A percentile compares a stretch with the other conserved stretches of the same genome.
phyloP scores from a whole-genome alignment of 2,888 invertebrate species.

The Deladenus siricidicola region DNA sequence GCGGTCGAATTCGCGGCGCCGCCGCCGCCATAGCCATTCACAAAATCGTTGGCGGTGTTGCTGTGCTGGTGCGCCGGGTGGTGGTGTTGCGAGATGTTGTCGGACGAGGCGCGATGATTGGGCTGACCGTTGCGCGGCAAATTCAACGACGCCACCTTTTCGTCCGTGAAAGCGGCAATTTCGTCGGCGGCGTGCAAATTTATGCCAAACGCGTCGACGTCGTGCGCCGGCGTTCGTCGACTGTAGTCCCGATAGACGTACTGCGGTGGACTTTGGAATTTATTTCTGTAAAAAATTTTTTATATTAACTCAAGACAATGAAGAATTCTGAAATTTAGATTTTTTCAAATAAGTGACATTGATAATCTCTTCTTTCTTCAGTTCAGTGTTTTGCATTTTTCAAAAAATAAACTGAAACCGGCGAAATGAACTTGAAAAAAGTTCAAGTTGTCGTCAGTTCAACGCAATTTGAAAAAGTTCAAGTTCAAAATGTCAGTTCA shows the following conservation, averaged over 20 bases:
- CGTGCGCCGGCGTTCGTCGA: slow-evolving; percentile 17
- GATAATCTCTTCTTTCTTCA: no score
- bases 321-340: not conserved
- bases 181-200: slow-evolving; percentile 27
- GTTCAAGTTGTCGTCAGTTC: no score
- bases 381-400: no score
- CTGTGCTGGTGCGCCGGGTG: slow-evolving; percentile 7
- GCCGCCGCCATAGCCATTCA: not conserved
- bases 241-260: slow-evolving; percentile 9
- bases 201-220: slow-evolving; percentile 47
- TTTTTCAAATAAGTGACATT: no score
- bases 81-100: not conserved
- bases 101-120: no score
- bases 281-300: not conserved
- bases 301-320: not conserved
- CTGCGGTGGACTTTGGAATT: not conserved
- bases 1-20: not conserved
- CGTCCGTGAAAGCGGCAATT: no score
- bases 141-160: no score
- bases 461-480: no score
- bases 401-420: no score
- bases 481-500: no score
- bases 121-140: no score
- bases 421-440: no score
- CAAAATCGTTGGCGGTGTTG: slow-evolving; percentile 2